Base-by-base conservation (phyloP, 2,797 vertebrate species). In the Pangasius macronema region DNA sequence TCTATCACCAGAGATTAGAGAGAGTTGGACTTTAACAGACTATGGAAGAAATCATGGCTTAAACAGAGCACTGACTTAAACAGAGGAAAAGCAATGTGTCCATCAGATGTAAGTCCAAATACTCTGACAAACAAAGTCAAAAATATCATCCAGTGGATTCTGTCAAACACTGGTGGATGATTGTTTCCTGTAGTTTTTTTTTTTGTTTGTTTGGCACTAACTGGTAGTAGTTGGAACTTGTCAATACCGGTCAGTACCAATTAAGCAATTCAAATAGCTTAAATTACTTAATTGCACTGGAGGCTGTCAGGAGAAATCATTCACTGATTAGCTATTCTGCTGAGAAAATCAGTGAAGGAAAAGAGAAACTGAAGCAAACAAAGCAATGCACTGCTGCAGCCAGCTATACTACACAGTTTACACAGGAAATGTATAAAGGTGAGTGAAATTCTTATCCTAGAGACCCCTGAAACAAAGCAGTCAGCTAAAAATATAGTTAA, bases 301-400 rank as follows among this genome's bases (percentile, higher is more conserved):
- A 61, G 3, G 13, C 57, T 61, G 79, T 81, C 57, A 81, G 79
- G 79, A 63, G 79, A 81, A 81, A 57, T 81, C 57, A 42, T 63
- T 81, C 57, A 81, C 39, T 4, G 13, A 61, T 81, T 13, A 61
- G 22, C 36, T n/a, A 42, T n/a, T 77, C 36, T 2, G 1, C 24
- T 3, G 27, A 82, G 59, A 82, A 39, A 46, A 49, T n/a, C 80
- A 65, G 42, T 20, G 13, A 39, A 65, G 39, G 39, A 49, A 65
- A 49, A 65, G 24, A n/a, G 36, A 65, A 30, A 65, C 24, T 30
- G 30, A 11, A 80, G 53, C 30, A 57, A 80, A 14, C 33, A 30
- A 30, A 30, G 7, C 79, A 49, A 61, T 3, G 1, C 22, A 42
- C 5, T 27, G 1, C 4, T 8, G 11, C 16, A 61, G 22, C 33